Evolutionary conservation across 2,113 vertebrate species (phyloP).

Genomic region (Emydocephalus ijimae): DNA sequence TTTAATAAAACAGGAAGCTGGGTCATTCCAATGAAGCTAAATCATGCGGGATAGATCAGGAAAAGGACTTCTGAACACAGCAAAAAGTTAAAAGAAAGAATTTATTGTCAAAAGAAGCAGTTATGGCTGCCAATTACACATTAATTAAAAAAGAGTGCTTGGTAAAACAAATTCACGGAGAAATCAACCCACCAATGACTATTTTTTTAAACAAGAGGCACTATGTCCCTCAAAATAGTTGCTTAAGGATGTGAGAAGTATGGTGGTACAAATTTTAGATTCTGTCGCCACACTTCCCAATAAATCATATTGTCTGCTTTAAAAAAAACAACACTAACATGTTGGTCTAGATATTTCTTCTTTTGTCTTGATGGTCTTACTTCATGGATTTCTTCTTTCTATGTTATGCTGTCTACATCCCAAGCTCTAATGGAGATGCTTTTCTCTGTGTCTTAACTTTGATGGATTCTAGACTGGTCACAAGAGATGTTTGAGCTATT

Average conservation of each 20-base stretch:
- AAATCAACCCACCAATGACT: neutral
- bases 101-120: neutral
- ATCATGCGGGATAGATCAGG: neutral
- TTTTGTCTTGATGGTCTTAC: neutral
- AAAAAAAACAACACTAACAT: neutral
- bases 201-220: neutral
- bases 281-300: fast-evolving
- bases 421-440: neutral
- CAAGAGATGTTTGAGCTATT: neutral
- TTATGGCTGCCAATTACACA: neutral
- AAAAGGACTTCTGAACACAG: neutral
- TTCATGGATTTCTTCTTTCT: neutral
- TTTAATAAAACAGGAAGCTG: neutral
- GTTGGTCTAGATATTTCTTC: neutral
- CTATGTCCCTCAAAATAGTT: neutral
- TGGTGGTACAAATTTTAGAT: neutral
- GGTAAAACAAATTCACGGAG: neutral
- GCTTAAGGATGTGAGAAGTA: neutral
- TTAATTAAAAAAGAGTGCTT: neutral
- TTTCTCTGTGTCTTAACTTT: neutral
- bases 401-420: neutral
- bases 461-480: neutral
- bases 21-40: neutral
- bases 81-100: neutral
- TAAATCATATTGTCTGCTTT: neutral